These are phyloP conservation scores for Hyphantria cunea DNA, from an alignment of 1,140 invertebrate species.

Conservation along the genomic window DNA sequence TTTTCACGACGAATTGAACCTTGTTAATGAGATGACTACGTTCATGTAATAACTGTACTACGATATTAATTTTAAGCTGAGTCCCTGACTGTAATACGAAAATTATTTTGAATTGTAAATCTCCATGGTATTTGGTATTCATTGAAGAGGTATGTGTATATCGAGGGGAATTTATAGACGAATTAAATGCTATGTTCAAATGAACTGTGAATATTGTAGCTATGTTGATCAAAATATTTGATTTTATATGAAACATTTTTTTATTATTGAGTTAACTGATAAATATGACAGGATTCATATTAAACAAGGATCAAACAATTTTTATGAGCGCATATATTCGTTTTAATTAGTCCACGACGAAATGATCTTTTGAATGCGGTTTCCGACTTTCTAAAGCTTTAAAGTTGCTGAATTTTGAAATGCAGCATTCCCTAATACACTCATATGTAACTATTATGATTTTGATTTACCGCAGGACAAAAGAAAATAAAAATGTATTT, in stretches of 20 bases:
- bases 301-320: no score
- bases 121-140: slow-evolving; percentile 14
- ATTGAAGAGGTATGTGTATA: slow-evolving; percentile 9
- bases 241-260: neutral
- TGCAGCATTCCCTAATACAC: no score
- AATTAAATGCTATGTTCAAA: slow-evolving; percentile 15
- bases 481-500: no score
- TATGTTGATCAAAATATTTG: no score
- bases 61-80: slow-evolving; percentile 28
- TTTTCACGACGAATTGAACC: slow-evolving; percentile 53
- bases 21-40: slow-evolving; percentile 40
- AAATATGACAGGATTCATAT: neutral
- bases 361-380: no score
- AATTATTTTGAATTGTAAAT: slow-evolving; percentile 9
- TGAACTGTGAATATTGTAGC: slow-evolving; percentile 7
- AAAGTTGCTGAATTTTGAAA: no score
- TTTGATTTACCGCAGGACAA: no score
- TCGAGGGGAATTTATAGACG: neutral
- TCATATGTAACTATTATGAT: no score
- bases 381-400: no score
- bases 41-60: slow-evolving; percentile 35
- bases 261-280: neutral
- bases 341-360: no score
- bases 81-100: slow-evolving; percentile 6
- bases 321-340: no score